Evolutionary conservation across 2,888 invertebrate species (phyloP).

Genomic region (Thymelicus lineola): DNA sequence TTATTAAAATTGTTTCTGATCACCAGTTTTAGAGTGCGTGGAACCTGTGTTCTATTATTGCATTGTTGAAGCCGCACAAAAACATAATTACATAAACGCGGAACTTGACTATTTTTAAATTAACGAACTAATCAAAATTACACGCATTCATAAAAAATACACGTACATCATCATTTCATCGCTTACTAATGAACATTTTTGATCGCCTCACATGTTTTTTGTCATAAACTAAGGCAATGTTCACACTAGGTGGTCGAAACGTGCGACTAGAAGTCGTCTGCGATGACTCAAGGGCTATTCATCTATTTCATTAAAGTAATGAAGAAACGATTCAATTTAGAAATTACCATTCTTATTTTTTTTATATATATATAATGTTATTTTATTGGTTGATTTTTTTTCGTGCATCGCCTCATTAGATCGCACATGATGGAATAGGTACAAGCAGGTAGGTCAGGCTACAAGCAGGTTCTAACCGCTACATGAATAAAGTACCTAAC

Average conservation of each 20-base stretch:
- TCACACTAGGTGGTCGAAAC: not conserved
- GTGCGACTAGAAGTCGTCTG: not conserved
- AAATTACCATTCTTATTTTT: no score
- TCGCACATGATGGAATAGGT: no score
- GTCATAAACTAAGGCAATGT: not conserved
- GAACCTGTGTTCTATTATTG: no score
- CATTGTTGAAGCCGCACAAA: slow-evolving; percentile 2
- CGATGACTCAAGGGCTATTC: no score
- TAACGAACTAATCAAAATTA: not conserved
- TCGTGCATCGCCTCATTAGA: no score
- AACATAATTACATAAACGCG: slow-evolving; percentile 21
- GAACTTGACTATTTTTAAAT: slow-evolving; percentile 1
- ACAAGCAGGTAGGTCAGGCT: not conserved
- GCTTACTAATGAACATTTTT: slow-evolving; percentile 44
- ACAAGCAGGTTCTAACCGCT: not conserved
- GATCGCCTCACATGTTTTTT: slow-evolving; percentile 39
- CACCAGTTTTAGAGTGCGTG: no score
- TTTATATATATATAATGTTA: no score
- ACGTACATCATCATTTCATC: slow-evolving; percentile 24
- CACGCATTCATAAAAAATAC: slow-evolving; percentile 27
- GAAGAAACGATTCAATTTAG: no score
- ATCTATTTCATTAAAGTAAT: no score
- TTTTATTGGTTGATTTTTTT: no score
- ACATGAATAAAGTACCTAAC: not conserved
- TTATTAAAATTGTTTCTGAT: no score